A percentile compares a stretch with the other conserved stretches of the same genome.
These are phyloP conservation scores for Irena cyanogastra DNA, from an alignment of 2,113 vertebrate species.

Conservation along the genomic window DNA sequence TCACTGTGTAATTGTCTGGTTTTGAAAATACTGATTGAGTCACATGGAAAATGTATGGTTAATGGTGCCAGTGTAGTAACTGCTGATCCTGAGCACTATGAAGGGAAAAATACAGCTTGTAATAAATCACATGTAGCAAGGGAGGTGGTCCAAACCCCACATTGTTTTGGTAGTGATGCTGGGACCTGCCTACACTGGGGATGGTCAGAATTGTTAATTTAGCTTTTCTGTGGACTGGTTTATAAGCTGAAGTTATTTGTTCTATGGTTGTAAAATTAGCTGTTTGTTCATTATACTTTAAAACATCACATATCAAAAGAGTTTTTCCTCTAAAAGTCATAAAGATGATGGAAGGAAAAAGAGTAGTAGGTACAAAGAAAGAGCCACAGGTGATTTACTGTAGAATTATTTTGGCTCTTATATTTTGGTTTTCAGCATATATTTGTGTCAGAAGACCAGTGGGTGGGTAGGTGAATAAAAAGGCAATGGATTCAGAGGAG, in stretches of 20 bases:
- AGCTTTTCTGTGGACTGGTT: background rate
- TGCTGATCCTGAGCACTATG: background rate
- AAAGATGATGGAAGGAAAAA: background rate
- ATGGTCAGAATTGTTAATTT: background rate
- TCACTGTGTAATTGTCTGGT: background rate
- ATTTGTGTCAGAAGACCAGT: background rate
- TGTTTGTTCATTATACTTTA: background rate
- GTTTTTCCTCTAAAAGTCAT: background rate
- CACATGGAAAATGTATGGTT: background rate
- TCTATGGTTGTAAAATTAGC: background rate
- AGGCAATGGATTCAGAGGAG: background rate
- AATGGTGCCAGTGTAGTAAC: background rate
- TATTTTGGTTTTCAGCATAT: background rate
- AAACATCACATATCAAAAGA: background rate
- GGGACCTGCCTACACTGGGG: background rate
- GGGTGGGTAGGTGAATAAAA: background rate
- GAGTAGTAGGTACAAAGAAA: background rate
- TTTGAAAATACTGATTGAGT: background rate
- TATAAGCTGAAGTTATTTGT: background rate
- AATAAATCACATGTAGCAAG: accelerated
- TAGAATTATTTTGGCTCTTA: background rate
- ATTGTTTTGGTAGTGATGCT: too few relatives aligned
- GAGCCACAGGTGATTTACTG: background rate
- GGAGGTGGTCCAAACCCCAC: background rate
- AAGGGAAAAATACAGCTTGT: background rate